These are phyloP conservation scores for Percopsis transmontana DNA, from an alignment of 2,113 vertebrate species.

Conservation along the genomic window DNA sequence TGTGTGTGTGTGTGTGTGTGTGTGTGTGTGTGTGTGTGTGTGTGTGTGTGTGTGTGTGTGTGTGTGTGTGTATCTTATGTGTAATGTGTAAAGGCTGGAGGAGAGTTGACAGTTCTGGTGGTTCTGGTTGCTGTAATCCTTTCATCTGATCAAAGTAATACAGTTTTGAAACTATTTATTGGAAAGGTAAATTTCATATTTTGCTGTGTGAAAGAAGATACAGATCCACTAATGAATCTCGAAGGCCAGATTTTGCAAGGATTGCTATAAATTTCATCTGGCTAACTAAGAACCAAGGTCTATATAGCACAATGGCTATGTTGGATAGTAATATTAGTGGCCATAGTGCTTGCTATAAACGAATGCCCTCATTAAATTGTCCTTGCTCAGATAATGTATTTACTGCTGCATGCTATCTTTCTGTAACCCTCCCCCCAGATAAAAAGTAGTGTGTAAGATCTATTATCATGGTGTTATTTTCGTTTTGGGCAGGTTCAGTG, in stretches of 20 bases:
- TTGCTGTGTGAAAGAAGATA: conserved; percentile 1
- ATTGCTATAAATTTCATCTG: background rate
- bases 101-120: conserved; percentile 57
- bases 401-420: too few species aligned
- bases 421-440: too few species aligned
- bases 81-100: conserved; percentile 10
- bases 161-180: conserved; percentile 77
- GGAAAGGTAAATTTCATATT: conserved; percentile 52
- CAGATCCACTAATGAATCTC: background rate
- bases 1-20: conserved; percentile 8
- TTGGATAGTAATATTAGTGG: background rate
- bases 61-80: conserved; percentile 1
- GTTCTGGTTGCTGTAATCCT: conserved; percentile 75
- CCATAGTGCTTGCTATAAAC: background rate
- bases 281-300: background rate
- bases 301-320: background rate
- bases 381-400: too few species aligned
- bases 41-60: conserved; percentile 1
- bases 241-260: background rate
- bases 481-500: too few species aligned
- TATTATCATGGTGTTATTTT: too few species aligned
- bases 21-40: conserved; percentile 19
- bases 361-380: too few species aligned
- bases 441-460: too few species aligned
- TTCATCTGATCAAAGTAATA: conserved; percentile 78